phyloP scores from a whole-genome alignment of 2,888 invertebrate species.

The Xanthorhoe spadicearia region DNA sequence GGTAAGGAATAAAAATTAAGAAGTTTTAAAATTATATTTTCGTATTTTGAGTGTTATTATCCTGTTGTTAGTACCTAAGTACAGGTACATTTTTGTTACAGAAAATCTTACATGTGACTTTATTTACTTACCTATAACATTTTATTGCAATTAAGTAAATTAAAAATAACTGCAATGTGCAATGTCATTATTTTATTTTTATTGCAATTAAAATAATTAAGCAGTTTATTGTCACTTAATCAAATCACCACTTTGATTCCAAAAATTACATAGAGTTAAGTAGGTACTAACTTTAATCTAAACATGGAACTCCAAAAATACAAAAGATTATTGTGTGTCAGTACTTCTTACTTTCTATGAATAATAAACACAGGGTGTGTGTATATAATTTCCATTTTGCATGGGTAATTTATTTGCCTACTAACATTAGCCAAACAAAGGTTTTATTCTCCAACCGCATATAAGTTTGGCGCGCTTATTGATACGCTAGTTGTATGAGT shows the following conservation, averaged over 20 bases:
- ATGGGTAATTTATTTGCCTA: constrained; percentile 11
- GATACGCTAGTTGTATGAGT: constrained; percentile 22
- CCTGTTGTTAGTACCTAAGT: too few species aligned
- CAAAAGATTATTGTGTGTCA: background rate
- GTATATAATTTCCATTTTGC: constrained; percentile 8
- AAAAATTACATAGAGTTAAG: background rate
- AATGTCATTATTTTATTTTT: too few species aligned
- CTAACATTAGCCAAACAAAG: background rate
- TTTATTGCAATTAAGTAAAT: too few species aligned
- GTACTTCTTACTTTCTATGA: constrained; percentile 10
- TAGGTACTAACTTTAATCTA: background rate
- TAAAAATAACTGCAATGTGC: too few species aligned
- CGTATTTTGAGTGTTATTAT: too few species aligned
- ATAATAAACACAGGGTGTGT: constrained; percentile 4
- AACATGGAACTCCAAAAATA: background rate
- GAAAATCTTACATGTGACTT: too few species aligned
- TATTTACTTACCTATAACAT: too few species aligned
- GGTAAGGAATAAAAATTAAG: constrained; percentile 56
- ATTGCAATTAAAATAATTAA: too few species aligned
- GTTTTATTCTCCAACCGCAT: constrained; percentile 4
- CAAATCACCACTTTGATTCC: background rate
- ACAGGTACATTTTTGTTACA: too few species aligned
- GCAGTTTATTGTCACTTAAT: background rate
- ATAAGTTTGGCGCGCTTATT: constrained; percentile 7
- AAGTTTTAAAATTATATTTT: background rate